Conservation (phyloP, 2,888 invertebrate species). For the Trichogramma dendrolimi region DNA sequence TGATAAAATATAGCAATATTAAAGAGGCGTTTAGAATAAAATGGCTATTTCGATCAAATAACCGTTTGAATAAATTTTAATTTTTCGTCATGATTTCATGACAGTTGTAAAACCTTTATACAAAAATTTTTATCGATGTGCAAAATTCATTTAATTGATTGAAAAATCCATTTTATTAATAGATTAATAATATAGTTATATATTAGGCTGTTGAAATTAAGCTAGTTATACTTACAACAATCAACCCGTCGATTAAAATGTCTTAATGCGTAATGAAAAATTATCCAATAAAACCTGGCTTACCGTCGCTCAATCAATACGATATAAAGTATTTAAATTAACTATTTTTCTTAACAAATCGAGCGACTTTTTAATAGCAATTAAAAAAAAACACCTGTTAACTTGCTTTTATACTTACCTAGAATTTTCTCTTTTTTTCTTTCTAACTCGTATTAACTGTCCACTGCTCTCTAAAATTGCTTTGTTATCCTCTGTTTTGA, state of each 20-base stretch:
- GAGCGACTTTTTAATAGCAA: conserved; percentile 20
- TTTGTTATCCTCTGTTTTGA: conserved; percentile 19
- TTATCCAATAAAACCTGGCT: conserved; percentile 32
- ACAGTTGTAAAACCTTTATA: too few relatives aligned
- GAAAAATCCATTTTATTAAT: neutral
- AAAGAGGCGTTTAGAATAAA: too few relatives aligned
- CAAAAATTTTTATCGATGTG: too few relatives aligned
- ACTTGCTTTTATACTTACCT: conserved; percentile 46
- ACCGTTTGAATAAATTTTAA: too few relatives aligned
- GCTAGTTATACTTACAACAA: neutral
- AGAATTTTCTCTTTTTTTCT: conserved; percentile 44
- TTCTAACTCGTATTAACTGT: conserved; percentile 38
- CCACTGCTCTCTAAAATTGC: conserved; percentile 25
- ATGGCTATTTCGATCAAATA: too few relatives aligned
- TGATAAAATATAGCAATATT: too few relatives aligned
- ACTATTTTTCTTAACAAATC: neutral
- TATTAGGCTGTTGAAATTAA: conserved; percentile 7
- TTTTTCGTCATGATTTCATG: too few relatives aligned
- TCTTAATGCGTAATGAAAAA: conserved; percentile 24
- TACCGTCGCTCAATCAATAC: conserved; percentile 29
- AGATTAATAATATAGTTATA: conserved; percentile 9
- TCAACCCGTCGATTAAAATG: conserved; percentile 28
- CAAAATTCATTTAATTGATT: too few relatives aligned
- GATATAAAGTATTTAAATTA: neutral
- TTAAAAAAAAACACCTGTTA: conserved; percentile 29